These are phyloP conservation scores for Chrysomallon squamiferum DNA, from an alignment of 1,140 invertebrate species.

Conservation along the genomic window DNA sequence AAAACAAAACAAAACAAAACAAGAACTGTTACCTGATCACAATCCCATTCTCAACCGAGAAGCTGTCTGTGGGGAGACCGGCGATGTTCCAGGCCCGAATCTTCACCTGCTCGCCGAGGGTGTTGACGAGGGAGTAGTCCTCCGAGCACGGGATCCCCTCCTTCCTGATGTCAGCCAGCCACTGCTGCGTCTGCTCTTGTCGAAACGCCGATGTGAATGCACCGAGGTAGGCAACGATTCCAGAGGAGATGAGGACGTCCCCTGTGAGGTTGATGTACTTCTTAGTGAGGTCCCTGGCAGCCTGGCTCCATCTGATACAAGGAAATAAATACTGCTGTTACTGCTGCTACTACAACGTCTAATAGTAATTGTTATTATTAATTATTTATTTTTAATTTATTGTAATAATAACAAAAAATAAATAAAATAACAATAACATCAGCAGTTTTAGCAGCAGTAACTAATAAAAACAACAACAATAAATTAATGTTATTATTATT, in stretches of 20 bases:
- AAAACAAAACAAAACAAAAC: no score
- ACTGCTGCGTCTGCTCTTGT: constrained; percentile 58
- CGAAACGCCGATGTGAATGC: constrained; percentile 64
- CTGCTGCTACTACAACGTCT: not conserved
- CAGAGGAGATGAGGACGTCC: constrained; percentile 63
- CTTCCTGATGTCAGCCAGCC: constrained; percentile 54
- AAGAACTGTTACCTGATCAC: constrained; percentile 57
- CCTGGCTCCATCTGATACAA: constrained; percentile 56
- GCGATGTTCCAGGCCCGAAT: constrained; percentile 64
- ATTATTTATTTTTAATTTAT: not conserved
- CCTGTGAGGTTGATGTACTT: constrained; percentile 63
- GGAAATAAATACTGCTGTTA: not conserved
- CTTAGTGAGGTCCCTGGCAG: constrained; percentile 54
- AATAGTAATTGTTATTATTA: not conserved
- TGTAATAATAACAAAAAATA: not conserved
- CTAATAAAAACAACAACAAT: no score
- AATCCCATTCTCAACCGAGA: constrained; percentile 64
- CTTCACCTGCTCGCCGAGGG: constrained; percentile 62
- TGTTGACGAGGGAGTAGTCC: constrained; percentile 59
- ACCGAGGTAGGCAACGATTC: constrained; percentile 64
- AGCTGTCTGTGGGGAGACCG: constrained; percentile 63
- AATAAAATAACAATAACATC: no score
- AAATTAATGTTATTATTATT: no score
- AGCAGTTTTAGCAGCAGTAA: no score
- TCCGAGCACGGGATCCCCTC: constrained; percentile 58